A percentile compares a stretch with the other conserved stretches of the same genome.
Conservation (phyloP, 1,140 invertebrate genomes). For the Hycleus phaleratus region DNA sequence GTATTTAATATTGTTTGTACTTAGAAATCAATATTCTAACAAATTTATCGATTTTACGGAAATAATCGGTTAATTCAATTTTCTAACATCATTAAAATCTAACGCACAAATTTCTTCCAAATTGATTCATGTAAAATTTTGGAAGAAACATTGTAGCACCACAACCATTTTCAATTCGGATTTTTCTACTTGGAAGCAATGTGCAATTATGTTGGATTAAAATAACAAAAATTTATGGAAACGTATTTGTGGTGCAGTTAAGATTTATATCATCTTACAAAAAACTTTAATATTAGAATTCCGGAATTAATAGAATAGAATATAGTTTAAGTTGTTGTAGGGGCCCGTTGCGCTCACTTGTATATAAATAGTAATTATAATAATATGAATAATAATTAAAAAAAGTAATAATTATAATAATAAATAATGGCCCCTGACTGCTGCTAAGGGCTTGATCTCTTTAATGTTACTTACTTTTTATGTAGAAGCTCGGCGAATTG, state of each 20-base stretch:
- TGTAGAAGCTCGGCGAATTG: constrained; percentile 14
- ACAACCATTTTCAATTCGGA: background rate
- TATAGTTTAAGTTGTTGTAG: constrained; percentile 20
- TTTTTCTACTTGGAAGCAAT: background rate
- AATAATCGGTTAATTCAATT: no score
- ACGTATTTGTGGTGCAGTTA: background rate
- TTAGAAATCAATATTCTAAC: no score
- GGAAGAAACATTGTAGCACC: background rate
- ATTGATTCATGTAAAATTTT: no score
- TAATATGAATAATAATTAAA: no score
- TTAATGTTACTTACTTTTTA: constrained; percentile 28
- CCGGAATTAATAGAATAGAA: constrained; percentile 15
- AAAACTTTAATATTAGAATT: background rate
- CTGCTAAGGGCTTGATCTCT: constrained; percentile 35
- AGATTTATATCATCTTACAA: background rate
- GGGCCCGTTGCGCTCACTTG: constrained; percentile 24
- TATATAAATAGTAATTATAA: constrained; percentile 8
- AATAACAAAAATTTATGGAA: background rate
- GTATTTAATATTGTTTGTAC: no score
- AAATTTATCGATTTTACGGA: no score
- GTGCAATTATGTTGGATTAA: background rate
- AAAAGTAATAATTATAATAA: background rate
- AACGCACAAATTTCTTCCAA: no score
- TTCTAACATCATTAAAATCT: no score
- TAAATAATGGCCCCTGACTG: constrained; percentile 25